Conservation (phyloP, 1,140 invertebrate species). For the Brachionus calyciflorus region DNA sequence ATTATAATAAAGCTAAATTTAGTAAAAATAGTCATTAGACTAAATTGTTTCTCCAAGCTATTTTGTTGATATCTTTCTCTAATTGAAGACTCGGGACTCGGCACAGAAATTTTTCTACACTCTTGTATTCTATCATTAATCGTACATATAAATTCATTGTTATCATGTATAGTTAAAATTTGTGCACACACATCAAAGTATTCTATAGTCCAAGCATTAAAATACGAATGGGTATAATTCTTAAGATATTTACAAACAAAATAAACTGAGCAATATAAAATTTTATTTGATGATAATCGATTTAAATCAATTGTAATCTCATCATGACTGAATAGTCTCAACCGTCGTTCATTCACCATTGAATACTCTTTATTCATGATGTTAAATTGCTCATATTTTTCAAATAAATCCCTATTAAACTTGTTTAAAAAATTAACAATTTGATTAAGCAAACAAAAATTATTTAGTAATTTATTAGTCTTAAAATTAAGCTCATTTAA, state of each 20-base stretch:
- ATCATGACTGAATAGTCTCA: not conserved
- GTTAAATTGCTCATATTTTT: not conserved
- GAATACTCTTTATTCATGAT: not conserved
- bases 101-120: not conserved
- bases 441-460: constrained; percentile 10
- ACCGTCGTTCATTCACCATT: not conserved
- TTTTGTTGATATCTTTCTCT: not conserved
- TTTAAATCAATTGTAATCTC: not conserved
- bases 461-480: not conserved
- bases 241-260: constrained; percentile 24
- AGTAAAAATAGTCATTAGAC: not conserved
- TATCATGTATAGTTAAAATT: not conserved
- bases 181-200: not conserved
- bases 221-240: not conserved
- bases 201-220: not conserved
- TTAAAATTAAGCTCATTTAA: not conserved
- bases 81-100: not conserved
- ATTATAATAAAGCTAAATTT: constrained; percentile 7
- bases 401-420: not conserved
- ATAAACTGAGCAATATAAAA: not conserved
- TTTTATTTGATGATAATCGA: not conserved
- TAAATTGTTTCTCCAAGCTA: not conserved
- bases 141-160: constrained; percentile 1
- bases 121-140: not conserved
- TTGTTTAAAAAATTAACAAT: not conserved